Evolutionary conservation across 2,888 invertebrate genomes (phyloP).

Genomic region (Limnephilus rhombicus): DNA sequence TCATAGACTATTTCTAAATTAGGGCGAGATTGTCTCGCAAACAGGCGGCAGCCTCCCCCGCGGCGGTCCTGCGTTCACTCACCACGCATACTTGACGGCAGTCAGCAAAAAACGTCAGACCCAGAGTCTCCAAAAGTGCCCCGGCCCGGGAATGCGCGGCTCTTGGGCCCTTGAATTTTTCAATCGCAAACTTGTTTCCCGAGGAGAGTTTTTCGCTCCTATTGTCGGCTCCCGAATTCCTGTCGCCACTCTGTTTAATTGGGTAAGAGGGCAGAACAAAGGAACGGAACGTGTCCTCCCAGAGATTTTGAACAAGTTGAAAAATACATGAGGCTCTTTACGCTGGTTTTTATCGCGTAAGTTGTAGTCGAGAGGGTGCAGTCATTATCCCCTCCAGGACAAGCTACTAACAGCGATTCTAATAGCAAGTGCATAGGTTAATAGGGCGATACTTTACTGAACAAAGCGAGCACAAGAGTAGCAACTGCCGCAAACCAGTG

Average conservation of each 20-base stretch:
- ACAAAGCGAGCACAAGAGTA: too few relatives aligned
- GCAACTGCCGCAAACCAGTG: too few relatives aligned
- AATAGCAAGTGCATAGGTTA: background rate
- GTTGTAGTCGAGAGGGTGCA: background rate
- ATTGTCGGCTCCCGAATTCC: constrained; percentile 45
- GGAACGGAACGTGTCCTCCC: constrained; percentile 6
- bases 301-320: background rate
- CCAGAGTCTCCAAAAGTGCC: background rate
- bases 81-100: constrained; percentile 8
- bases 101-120: constrained; percentile 15
- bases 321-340: constrained; percentile 7
- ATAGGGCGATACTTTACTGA: too few relatives aligned
- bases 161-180: constrained; percentile 14
- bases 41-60: background rate
- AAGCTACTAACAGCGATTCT: background rate
- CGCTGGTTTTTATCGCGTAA: background rate
- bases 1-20: background rate
- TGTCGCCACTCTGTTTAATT: constrained; percentile 57
- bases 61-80: background rate
- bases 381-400: background rate
- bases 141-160: constrained; percentile 17
- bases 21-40: too few relatives aligned
- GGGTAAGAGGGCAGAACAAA: constrained; percentile 31
- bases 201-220: constrained; percentile 2
- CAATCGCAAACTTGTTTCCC: constrained; percentile 8